Conservation (phyloP, 2,797 vertebrate species). For the Macropus fuliginosus region DNA sequence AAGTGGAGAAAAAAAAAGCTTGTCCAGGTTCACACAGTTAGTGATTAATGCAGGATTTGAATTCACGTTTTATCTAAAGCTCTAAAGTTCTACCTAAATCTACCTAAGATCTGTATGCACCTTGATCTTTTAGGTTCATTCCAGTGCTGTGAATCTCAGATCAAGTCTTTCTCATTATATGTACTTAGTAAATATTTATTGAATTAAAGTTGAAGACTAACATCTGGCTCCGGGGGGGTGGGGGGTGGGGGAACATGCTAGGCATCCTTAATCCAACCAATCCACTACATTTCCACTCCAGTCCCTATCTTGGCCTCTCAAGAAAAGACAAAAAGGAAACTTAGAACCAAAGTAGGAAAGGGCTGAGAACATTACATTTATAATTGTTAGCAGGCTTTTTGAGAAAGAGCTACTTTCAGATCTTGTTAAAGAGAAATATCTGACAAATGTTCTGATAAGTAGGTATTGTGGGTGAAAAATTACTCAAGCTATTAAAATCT, state of each 20-base stretch:
- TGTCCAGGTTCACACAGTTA: not conserved
- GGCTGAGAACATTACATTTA: conserved; percentile 74
- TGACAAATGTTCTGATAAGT: conserved; percentile 63
- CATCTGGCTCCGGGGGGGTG: not conserved
- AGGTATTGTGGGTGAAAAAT: conserved; percentile 71
- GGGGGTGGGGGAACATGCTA: not conserved
- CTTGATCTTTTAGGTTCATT: not conserved
- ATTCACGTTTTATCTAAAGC: not conserved
- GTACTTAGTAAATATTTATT: not conserved
- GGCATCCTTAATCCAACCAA: not conserved
- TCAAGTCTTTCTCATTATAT: not conserved
- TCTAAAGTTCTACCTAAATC: not conserved
- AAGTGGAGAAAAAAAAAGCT: too few species aligned
- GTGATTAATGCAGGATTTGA: not conserved
- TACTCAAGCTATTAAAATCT: conserved; percentile 72
- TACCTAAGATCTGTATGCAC: not conserved
- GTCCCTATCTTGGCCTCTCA: too few species aligned
- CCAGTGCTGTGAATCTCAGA: not conserved
- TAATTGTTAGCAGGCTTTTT: conserved; percentile 79
- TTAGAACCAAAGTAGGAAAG: conserved; percentile 49
- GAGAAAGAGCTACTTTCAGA: conserved; percentile 69
- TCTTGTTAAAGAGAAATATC: conserved; percentile 67
- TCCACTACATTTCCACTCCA: not conserved
- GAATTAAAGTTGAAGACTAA: not conserved
- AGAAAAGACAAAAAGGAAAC: conserved; percentile 60